A percentile compares a stretch with the other conserved stretches of the same genome.
phyloP scores from a whole-genome alignment of 2,888 invertebrate species.

The Nyleta sp. region DNA sequence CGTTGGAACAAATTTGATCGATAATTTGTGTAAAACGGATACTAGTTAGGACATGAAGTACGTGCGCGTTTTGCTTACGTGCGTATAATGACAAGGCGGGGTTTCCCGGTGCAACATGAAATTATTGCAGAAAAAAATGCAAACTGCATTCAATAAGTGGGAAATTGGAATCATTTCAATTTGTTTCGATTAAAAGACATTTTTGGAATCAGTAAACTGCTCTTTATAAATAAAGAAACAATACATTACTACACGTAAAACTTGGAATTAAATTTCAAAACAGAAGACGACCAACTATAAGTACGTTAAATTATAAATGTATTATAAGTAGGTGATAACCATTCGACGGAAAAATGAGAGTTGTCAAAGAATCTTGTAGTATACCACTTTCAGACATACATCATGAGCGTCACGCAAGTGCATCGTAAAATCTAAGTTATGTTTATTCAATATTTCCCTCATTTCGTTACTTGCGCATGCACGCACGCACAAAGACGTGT shows the following conservation, averaged over 20 bases:
- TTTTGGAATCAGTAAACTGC: not conserved
- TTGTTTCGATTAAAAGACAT: conserved; percentile 9
- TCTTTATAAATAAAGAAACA: not conserved
- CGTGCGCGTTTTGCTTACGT: conserved; percentile 77
- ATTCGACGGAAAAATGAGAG: conserved; percentile 34
- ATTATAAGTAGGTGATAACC: conserved; percentile 29
- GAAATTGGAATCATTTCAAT: conserved; percentile 37
- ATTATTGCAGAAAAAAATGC: conserved; percentile 79
- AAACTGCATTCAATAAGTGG: conserved; percentile 70
- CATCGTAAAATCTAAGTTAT: conserved; percentile 57
- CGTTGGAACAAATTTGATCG: conserved; percentile 28
- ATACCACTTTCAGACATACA: conserved; percentile 25
- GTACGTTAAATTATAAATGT: not conserved
- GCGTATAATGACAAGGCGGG: conserved; percentile 78
- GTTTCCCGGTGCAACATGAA: conserved; percentile 73
- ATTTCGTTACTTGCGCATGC: conserved; percentile 54
- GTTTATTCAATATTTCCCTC: conserved; percentile 64
- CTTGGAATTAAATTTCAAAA: not conserved
- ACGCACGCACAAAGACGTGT: conserved; percentile 49
- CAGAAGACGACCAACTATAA: not conserved
- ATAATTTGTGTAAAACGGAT: conserved; percentile 52
- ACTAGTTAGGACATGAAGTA: conserved; percentile 59
- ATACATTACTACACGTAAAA: no score
- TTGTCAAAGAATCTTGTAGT: conserved; percentile 43
- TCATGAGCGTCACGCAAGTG: conserved; percentile 48